These are phyloP conservation scores for Hiodon tergisus DNA, from an alignment of 2,113 vertebrate genomes.

Conservation along the genomic window DNA sequence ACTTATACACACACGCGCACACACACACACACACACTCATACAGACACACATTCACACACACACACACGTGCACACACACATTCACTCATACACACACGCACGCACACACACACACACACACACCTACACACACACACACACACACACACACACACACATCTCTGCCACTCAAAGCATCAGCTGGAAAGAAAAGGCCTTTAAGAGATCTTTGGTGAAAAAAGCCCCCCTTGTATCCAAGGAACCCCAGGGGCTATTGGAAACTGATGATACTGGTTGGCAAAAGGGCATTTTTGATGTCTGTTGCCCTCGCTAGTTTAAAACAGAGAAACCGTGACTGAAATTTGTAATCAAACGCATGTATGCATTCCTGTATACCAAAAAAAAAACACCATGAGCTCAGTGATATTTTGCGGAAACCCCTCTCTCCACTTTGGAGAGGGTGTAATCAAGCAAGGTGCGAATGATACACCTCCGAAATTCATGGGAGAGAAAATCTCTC, in stretches of 20 bases:
- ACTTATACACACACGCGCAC: slow-evolving; percentile 30
- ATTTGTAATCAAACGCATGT: slow-evolving; percentile 31
- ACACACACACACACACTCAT: slow-evolving; percentile 31
- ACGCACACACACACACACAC: slow-evolving; percentile 27
- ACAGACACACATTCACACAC: slow-evolving; percentile 32
- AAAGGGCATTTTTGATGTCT: slow-evolving; percentile 18
- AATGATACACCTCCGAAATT: background rate
- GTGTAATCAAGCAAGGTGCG: background rate
- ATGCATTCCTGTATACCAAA: slow-evolving; percentile 13
- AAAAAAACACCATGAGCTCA: background rate
- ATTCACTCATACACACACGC: slow-evolving; percentile 31
- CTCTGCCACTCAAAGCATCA: slow-evolving; percentile 19
- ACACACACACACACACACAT: slow-evolving; percentile 29
- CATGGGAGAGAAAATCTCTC: background rate
- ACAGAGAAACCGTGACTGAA: slow-evolving; percentile 20
- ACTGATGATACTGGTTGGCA: slow-evolving; percentile 7
- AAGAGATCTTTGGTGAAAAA: slow-evolving; percentile 23
- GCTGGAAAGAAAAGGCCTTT: slow-evolving; percentile 11
- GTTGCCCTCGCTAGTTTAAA: slow-evolving; percentile 15
- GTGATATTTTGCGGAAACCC: background rate
- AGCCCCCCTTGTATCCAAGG: slow-evolving; percentile 18
- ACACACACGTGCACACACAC: slow-evolving; percentile 23
- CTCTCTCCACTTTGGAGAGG: background rate
- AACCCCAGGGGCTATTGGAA: slow-evolving; percentile 27
- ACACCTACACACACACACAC: slow-evolving; percentile 11